Percentiles rank a stretch among this genome's conserved stretches.
Conservation (phyloP, 2,888 invertebrate species). For the Hermodice carunculata region DNA sequence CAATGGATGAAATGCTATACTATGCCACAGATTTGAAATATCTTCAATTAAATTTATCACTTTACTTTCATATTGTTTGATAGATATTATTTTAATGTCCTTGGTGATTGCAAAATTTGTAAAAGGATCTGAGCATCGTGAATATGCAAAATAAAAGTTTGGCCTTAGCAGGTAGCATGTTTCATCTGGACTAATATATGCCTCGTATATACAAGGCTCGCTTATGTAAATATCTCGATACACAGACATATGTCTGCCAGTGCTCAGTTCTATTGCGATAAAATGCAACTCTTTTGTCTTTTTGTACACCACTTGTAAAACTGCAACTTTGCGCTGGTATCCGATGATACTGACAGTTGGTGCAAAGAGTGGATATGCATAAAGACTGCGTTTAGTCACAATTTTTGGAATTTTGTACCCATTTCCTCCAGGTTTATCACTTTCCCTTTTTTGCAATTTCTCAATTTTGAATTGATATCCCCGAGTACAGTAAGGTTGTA, state of each 20-base stretch:
- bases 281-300: conserved; percentile 24
- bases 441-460: conserved; percentile 22
- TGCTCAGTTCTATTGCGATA: conserved; percentile 22
- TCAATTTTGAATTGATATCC: conserved; percentile 27
- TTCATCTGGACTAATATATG: conserved; percentile 32
- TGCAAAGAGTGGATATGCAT: conserved; percentile 22
- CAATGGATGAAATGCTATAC: conserved; percentile 32
- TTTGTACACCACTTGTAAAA: conserved; percentile 30
- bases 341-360: conserved; percentile 28
- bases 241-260: conserved; percentile 14
- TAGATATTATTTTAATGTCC: conserved; percentile 29
- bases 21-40: conserved; percentile 31
- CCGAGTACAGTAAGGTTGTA: conserved; percentile 26
- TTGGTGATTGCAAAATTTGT: conserved; percentile 30
- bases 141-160: conserved; percentile 30
- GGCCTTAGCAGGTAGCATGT: conserved; percentile 28
- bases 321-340: conserved; percentile 20
- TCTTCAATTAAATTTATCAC: conserved; percentile 27
- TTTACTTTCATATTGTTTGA: conserved; percentile 19
- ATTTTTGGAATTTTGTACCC: conserved; percentile 22
- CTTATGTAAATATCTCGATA: conserved; percentile 26
- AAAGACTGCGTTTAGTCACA: conserved; percentile 20
- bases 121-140: conserved; percentile 31
- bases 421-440: conserved; percentile 6
- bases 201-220: conserved; percentile 31